Base-by-base conservation (phyloP, 53 echinoderm and acorn worm species). In the Holothuria scabra region DNA sequence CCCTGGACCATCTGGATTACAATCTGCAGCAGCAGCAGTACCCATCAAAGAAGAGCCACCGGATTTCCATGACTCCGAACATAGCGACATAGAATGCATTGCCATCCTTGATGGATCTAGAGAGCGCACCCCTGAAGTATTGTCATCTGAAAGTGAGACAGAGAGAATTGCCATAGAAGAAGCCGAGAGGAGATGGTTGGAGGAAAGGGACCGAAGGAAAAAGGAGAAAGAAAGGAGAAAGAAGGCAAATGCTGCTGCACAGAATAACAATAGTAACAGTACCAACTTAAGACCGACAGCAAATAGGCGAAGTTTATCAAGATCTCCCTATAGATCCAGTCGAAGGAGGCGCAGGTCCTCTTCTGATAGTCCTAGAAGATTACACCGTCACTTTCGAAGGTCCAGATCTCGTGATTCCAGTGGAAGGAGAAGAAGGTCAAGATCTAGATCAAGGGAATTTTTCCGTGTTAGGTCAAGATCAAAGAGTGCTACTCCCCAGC, bases 71-170 rank as follows among this genome's bases (percentile, higher is more conserved):
- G 84, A 57, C 60, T 74, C 66, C 9, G 76, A 90, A 31, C 75
- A 79, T 61, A 92, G 92, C 67, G 94, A 90, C 48, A 84, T 97
- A 34, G 90, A 88, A 80, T 90, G 94, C 32, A 80, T 94, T 26
- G 94, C 89, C 4, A 88, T 86, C 44, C 76, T 92, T 14, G 88
- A 94, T 62, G 92, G 94, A 12, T 83, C 80, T 18, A 84, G 86
- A 24, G 83, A 87, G 65, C 69, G 93, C 60, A 93, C 93, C 28
- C 93, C 93, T 14, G 93, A 90, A 63, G 66, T 87, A 4, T 9
- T 81, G 13, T 68, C 79, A 46, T 59, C 62, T 23, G 76, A 93
- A 82, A 90, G 84, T 90, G 84, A 59, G 25, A 81, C 90, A 35
- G 75, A 90, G 59, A 85, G 48, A 55, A n/a, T 33, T 59, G 67